Percentiles rank a stretch among this genome's conserved stretches.
phyloP scores from a whole-genome alignment of 2,113 vertebrate genomes.

The Sceloporus undulatus region DNA sequence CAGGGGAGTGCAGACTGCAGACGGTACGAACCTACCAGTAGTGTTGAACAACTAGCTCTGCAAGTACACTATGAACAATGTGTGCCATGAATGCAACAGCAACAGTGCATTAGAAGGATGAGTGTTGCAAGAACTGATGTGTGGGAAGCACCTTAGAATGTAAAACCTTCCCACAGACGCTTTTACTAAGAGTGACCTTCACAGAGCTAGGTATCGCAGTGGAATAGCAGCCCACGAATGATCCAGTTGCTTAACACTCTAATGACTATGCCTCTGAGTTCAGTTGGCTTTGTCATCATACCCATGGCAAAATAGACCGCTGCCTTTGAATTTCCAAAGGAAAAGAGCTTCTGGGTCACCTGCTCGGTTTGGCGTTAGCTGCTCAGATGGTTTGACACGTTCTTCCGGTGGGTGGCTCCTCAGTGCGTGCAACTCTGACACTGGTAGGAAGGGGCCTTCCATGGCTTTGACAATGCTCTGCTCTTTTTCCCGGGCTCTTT shows the following conservation, averaged over 20 bases:
- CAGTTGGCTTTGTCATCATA: no score
- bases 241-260: not conserved
- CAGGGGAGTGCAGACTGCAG: not conserved
- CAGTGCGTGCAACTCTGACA: conserved; percentile 86
- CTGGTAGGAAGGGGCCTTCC: conserved; percentile 88
- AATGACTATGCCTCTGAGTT: not conserved
- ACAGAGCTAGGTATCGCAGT: not conserved
- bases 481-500: conserved; percentile 92
- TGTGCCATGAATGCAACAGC: not conserved
- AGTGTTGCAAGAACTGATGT: not conserved
- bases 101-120: not conserved
- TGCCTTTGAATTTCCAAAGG: not conserved
- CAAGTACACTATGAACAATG: no score
- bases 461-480: conserved; percentile 90
- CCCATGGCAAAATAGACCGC: no score
- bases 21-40: not conserved
- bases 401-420: conserved; percentile 85
- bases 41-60: not conserved
- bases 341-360: conserved; percentile 75
- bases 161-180: not conserved
- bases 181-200: not conserved
- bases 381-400: conserved; percentile 85
- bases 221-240: no score
- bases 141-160: not conserved
- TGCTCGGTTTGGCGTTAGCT: conserved; percentile 87